A percentile compares a stretch with the other conserved stretches of the same genome.
Evolutionary conservation across 2,888 invertebrate genomes (phyloP).

Genomic region (Anthophora plumipes): DNA sequence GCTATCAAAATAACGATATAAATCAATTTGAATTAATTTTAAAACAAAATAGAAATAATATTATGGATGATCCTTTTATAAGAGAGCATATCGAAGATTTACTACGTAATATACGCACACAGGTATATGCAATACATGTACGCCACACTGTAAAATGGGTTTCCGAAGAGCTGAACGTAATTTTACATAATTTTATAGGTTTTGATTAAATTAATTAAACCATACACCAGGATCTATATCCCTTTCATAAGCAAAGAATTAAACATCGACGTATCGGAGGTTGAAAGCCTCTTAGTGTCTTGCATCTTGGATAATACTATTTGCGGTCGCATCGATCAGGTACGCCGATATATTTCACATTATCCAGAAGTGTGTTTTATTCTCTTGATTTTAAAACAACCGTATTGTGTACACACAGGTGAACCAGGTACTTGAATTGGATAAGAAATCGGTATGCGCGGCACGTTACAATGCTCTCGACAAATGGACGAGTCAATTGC

Average conservation of each 20-base stretch:
- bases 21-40: slow-evolving; percentile 99
- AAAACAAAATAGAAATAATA: slow-evolving; percentile 96
- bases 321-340: slow-evolving; percentile 95
- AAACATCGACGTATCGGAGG: slow-evolving; percentile 97
- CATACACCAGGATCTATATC: slow-evolving; percentile 99
- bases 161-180: slow-evolving; percentile 3
- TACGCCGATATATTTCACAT: slow-evolving; percentile 78
- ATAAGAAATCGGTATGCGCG: slow-evolving; percentile 91
- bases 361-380: no score
- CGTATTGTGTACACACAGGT: slow-evolving; percentile 86
- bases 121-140: slow-evolving; percentile 65
- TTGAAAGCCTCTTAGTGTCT: slow-evolving; percentile 97
- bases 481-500: slow-evolving; percentile 97
- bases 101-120: slow-evolving; percentile 96
- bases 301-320: slow-evolving; percentile 98
- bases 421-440: slow-evolving; percentile 95
- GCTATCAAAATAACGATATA: slow-evolving; percentile 99
- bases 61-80: slow-evolving; percentile 99
- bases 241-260: slow-evolving; percentile 98
- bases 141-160: neutral
- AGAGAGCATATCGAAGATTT: slow-evolving; percentile 99
- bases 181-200: slow-evolving; percentile 88
- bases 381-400: neutral
- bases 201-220: slow-evolving; percentile 97
- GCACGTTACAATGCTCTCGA: slow-evolving; percentile 96